phyloP scores from a whole-genome alignment of 2,888 invertebrate species.

The Melanostoma scalare region DNA sequence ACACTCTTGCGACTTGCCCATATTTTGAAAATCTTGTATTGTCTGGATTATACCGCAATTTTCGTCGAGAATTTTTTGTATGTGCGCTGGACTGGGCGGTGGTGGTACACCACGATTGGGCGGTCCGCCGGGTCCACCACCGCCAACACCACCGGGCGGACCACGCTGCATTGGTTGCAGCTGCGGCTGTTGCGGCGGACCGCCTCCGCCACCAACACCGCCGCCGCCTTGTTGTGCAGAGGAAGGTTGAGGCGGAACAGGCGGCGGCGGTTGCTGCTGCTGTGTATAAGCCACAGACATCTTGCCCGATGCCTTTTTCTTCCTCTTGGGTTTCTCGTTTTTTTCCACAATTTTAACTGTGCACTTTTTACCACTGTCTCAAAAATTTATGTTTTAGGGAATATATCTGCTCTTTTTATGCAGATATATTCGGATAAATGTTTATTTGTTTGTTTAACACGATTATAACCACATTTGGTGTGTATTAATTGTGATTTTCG shows the following conservation, averaged over 20 bases:
- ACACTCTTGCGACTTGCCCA: conserved; percentile 96
- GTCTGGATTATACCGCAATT: conserved; percentile 98
- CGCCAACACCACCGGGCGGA: conserved; percentile 73
- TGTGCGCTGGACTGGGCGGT: conserved; percentile 91
- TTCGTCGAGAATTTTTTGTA: conserved; percentile 98
- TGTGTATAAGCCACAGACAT: conserved; percentile 82
- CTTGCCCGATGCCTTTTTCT: conserved; percentile 82
- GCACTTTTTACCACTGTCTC: conserved; percentile 63
- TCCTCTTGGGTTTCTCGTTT: conserved; percentile 82
- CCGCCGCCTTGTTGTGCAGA: conserved; percentile 75
- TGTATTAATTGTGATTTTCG: conserved; percentile 30
- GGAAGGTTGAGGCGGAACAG: conserved; percentile 73
- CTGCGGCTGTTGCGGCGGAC: conserved; percentile 74
- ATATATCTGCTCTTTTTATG: conserved; percentile 71
- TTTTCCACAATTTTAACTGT: conserved; percentile 82
- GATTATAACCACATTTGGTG: conserved; percentile 49
- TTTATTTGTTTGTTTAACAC: conserved; percentile 29
- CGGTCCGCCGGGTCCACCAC: conserved; percentile 80
- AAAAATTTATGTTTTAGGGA: conserved; percentile 52
- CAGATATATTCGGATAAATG: conserved; percentile 69
- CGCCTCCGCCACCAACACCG: conserved; percentile 74
- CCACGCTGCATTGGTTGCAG: conserved; percentile 77
- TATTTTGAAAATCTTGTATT: conserved; percentile 97
- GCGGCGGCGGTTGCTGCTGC: conserved; percentile 81
- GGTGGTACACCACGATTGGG: conserved; percentile 84